Evolutionary conservation across 2,113 vertebrate species (phyloP), one percentile per base, ranked within the genome.

Genomic region (Miniopterus natalensis): DNA sequence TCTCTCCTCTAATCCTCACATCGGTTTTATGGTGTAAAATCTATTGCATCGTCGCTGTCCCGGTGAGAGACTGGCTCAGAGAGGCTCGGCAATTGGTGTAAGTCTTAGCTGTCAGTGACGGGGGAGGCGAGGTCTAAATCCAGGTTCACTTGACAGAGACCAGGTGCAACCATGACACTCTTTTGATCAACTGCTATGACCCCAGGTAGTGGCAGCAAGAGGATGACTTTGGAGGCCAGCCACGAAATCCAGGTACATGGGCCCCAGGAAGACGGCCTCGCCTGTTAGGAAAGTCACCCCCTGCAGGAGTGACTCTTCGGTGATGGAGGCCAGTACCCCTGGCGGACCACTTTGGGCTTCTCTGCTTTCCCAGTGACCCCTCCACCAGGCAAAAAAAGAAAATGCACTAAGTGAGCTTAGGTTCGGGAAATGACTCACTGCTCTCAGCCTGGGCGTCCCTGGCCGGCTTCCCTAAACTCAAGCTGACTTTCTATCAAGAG

Each of bases 401-500:
- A n/a, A n/a, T 17, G 14, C 59, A 81, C 51, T 8, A 27, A 70
- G 65, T 27, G 4, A 75, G 70, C 86, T 81, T 85, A 31, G 84
- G 36, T 65, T 71, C 65, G 4, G 1, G 21, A 40, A 88, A 20
- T 25, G 70, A 75, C 42, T 70, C n/a, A 0, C 6, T 61, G 47
- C 92, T 7, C 53, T 36, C 61, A 51, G 49, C 65, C 4, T 21
- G 11, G 55, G 29, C 61, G 11, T 42, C 45, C 23, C 88, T 83
- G 95, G 66, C 63, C 75, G 65, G 80, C 90, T 88, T 80, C 57
- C 88, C 88, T 71, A 78, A 61, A 94, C 97, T 47, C 77, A 51
- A 98, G 98, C 98, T 98, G 98, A 95, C 96, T 97, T 96, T 96
- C 97, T 78, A 63, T 97, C 96, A 75, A 71, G 96, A 88, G 79